phyloP scores from a whole-genome alignment of 1,140 invertebrate genomes.

The Drosophila watanabei region DNA sequence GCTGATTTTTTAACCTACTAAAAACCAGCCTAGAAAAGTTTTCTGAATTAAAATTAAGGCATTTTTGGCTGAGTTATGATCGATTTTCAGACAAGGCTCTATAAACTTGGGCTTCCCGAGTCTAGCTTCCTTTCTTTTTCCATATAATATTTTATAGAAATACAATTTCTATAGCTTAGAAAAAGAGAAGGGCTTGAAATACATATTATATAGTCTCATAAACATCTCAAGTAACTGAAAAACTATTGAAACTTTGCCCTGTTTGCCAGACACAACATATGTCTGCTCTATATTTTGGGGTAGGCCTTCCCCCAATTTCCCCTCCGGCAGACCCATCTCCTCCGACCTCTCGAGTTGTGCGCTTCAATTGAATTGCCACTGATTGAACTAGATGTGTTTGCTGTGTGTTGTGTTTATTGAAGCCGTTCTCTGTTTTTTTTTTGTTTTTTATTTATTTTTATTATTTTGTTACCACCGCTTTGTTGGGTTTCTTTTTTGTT shows the following conservation, averaged over 20 bases:
- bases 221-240: neutral
- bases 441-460: no score
- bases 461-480: conserved; percentile 9
- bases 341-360: conserved; percentile 1
- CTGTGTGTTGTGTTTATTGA: conserved; percentile 4
- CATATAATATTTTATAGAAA: no score
- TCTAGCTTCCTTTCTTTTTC: no score
- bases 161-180: no score
- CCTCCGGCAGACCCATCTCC: neutral
- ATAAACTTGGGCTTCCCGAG: no score
- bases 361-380: conserved; percentile 30
- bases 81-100: no score
- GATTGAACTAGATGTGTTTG: conserved; percentile 36
- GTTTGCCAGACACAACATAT: neutral
- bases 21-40: no score
- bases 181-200: neutral
- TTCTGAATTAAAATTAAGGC: no score
- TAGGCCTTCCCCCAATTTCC: conserved; percentile 9
- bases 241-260: neutral
- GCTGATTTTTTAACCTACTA: no score
- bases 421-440: conserved; percentile 5
- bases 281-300: conserved; percentile 16
- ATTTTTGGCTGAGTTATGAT: no score
- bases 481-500: conserved; percentile 2
- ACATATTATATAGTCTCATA: no score